These are phyloP conservation scores for Watersipora subatra DNA, from an alignment of 1,140 invertebrate species.

Conservation along the genomic window DNA sequence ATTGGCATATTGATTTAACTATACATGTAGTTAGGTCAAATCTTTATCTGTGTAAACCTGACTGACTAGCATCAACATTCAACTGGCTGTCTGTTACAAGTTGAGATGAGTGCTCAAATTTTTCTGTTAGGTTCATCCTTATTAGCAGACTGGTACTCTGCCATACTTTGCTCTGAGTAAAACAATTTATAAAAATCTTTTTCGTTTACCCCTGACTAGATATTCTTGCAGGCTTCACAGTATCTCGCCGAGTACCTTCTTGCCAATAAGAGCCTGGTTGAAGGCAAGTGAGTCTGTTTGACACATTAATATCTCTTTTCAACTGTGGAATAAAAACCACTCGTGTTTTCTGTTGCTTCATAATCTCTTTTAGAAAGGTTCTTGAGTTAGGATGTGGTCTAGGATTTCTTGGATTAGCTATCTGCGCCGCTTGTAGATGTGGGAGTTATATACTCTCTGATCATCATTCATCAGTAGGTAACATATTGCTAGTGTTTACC, in stretches of 20 bases:
- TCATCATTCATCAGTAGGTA: neutral
- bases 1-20: too few relatives aligned
- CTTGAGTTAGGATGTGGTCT: neutral
- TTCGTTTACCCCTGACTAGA: too few relatives aligned
- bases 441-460: neutral
- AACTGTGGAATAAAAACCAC: neutral
- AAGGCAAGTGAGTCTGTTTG: neutral
- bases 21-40: too few relatives aligned
- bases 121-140: too few relatives aligned
- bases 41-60: too few relatives aligned
- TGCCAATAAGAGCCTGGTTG: neutral
- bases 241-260: neutral
- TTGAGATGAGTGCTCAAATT: too few relatives aligned
- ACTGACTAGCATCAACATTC: too few relatives aligned
- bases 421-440: neutral
- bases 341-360: neutral
- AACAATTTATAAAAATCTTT: too few relatives aligned
- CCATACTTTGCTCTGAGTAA: too few relatives aligned
- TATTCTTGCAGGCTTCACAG: neutral
- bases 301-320: neutral
- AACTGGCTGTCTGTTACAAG: too few relatives aligned
- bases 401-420: neutral
- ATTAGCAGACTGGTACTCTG: too few relatives aligned
- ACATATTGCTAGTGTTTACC: too few relatives aligned
- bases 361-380: neutral